Evolutionary conservation across 2,888 invertebrate species (phyloP).

Genomic region (Pemphredon lugubris): DNA sequence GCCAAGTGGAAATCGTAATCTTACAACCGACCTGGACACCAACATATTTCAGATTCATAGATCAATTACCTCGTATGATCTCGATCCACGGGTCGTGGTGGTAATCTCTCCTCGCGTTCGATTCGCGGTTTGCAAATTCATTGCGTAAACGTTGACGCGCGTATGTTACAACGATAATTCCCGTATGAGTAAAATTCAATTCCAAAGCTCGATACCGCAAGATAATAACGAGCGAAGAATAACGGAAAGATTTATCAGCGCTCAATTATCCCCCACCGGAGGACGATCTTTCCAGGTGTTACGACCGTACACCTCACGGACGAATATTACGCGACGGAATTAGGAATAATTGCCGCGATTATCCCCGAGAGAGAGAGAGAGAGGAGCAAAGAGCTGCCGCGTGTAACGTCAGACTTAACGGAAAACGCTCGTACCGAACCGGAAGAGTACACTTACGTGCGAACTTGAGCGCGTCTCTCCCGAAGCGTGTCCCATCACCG

Average conservation of each 20-base stretch:
- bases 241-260: constrained; percentile 30
- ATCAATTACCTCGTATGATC: background rate
- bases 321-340: constrained; percentile 36
- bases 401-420: constrained; percentile 29
- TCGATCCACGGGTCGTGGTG: background rate
- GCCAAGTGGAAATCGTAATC: constrained; percentile 50
- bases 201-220: too few relatives aligned
- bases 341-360: constrained; percentile 38
- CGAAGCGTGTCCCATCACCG: constrained; percentile 11
- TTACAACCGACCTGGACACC: constrained; percentile 19
- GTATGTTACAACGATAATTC: background rate
- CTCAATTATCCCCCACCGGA: constrained; percentile 28
- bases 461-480: constrained; percentile 6
- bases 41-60: constrained; percentile 7
- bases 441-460: constrained; percentile 30
- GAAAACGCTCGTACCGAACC: constrained; percentile 33
- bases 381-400: background rate
- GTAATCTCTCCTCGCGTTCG: background rate
- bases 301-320: constrained; percentile 1
- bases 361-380: constrained; percentile 7
- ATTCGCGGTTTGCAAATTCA: background rate
- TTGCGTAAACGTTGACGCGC: too few relatives aligned
- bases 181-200: too few relatives aligned
- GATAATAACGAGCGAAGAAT: constrained; percentile 36
- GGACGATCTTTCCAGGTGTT: constrained; percentile 13